Conservation (phyloP, 2,888 invertebrate genomes). For the Drosophila kuntzei region DNA sequence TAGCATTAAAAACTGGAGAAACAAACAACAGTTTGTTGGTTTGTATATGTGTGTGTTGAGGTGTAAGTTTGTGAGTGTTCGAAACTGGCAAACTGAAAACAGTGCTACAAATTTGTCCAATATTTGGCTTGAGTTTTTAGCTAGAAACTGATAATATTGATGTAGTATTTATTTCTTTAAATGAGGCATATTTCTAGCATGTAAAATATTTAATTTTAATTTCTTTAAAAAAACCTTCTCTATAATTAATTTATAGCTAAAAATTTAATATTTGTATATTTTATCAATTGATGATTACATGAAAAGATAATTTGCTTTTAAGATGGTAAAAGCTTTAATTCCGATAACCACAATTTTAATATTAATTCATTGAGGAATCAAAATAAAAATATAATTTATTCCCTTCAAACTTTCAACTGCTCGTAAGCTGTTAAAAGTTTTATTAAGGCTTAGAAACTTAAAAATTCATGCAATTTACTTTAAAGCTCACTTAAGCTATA, state of each 20-base stretch:
- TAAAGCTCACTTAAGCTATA: background rate
- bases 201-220: too few species aligned
- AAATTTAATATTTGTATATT: too few species aligned
- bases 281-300: too few species aligned
- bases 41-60: background rate
- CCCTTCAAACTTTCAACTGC: background rate
- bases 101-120: background rate
- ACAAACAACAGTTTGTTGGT: constrained; percentile 2
- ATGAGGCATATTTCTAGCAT: too few species aligned
- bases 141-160: background rate
- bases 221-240: too few species aligned
- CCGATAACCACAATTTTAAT: too few species aligned
- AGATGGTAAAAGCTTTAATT: too few species aligned
- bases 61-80: background rate
- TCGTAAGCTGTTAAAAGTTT: background rate
- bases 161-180: too few species aligned
- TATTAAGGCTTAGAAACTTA: background rate
- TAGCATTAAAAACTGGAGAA: constrained; percentile 57
- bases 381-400: background rate
- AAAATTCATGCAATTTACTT: background rate
- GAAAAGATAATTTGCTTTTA: background rate
- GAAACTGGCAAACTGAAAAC: background rate
- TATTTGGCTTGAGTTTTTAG: background rate
- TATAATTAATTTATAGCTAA: too few species aligned
- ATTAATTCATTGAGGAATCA: background rate